phyloP scores from a whole-genome alignment of 2,797 vertebrate genomes.

The Morus bassanus region DNA sequence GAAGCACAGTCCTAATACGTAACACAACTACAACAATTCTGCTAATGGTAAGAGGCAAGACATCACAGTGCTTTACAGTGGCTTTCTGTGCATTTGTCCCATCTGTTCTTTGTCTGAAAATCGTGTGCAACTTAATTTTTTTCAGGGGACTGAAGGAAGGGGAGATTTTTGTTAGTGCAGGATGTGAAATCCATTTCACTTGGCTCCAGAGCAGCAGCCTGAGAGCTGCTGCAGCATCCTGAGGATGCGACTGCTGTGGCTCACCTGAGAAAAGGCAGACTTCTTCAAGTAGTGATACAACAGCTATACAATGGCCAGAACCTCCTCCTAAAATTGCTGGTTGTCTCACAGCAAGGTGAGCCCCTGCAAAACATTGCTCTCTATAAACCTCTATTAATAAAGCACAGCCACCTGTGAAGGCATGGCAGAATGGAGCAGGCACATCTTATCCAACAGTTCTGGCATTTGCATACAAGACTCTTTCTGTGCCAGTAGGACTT shows the following conservation, averaged over 20 bases:
- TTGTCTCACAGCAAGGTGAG: neutral
- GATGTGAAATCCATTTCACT: neutral
- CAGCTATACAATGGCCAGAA: neutral
- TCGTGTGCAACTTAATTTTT: neutral
- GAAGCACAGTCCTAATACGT: neutral
- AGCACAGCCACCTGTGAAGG: neutral
- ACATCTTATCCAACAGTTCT: neutral
- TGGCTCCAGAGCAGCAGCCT: neutral
- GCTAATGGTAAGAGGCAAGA: neutral
- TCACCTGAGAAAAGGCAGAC: neutral
- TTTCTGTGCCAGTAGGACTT: neutral
- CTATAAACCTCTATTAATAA: neutral
- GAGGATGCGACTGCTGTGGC: neutral
- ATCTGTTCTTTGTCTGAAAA: neutral
- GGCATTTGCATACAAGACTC: neutral
- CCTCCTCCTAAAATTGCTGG: neutral
- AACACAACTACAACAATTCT: neutral
- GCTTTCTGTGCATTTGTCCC: neutral
- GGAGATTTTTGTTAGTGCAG: neutral
- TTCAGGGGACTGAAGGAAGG: neutral
- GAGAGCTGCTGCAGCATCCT: neutral
- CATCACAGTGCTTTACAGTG: neutral
- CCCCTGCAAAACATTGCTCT: neutral
- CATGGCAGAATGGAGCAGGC: neutral
- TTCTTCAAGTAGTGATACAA: neutral